Evolutionary conservation across 2,888 invertebrate species (phyloP), one percentile per base, ranked within the genome.

Genomic region (Gandaritis pyraliata): DNA sequence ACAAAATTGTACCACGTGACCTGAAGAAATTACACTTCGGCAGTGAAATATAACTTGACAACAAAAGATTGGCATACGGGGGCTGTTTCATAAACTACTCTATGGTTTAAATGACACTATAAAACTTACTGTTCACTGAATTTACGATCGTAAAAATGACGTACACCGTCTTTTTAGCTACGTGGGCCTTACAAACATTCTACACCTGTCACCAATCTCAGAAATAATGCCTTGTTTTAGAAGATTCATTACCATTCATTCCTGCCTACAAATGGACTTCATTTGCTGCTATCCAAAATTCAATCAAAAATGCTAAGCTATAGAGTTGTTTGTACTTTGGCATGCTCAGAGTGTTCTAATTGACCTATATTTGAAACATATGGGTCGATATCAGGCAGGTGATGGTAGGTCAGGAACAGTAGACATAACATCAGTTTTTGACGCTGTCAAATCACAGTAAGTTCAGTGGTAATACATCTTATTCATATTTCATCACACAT

Each of bases 291-390:
- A 18, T 51, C 15, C 29, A 47, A 63, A 52, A 16, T 30, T 55
- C 12, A 43, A 36, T 23, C 41, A 0, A 43, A 55, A 16, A 0
- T 5, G 0, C 2, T 4, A 10, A 8, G 7, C 5, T 8, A 29
- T n/a, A 54, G 39, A 49, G 54, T 49, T 8, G 5, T 23, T 36
- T 41, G 7, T 48, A 36, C 29, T 16, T 1, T 50, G 39, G 12
- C 10, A 13, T 12, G 3, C 41, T 16, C 33, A 2, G 13, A 4
- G 29, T 49, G 23, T 71, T 79, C 73, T 85, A 87, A 87, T 79
- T 88, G 86, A 87, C 86, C 87, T 81, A 88, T 82, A 88, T 90
- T 80, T 78, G 86, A 82, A 87, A 76, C 85, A 88, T 87, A 87
- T 86, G 84, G 87, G 82, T 83, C 76, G 78, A 76, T 64, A 61